These are phyloP conservation scores for Sisor rabdophorus DNA, from an alignment of 2,113 vertebrate species.

Conservation along the genomic window DNA sequence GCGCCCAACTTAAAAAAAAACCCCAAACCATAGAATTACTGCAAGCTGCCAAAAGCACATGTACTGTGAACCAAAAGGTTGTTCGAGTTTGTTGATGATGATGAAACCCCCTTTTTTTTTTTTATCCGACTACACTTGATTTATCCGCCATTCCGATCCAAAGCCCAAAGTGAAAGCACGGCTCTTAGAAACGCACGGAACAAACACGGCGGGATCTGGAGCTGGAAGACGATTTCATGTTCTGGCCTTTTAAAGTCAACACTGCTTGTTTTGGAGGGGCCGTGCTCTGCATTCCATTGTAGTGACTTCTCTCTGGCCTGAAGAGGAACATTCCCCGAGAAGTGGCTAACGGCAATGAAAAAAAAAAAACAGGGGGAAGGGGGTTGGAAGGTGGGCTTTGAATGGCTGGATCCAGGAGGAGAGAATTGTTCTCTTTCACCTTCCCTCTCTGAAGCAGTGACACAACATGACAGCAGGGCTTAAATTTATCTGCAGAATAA, in stretches of 20 bases:
- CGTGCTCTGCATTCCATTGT: constrained; percentile 68
- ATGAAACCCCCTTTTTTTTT: neutral
- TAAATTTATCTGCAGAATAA: neutral
- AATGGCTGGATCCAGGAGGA: constrained; percentile 25
- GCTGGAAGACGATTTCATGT: constrained; percentile 36
- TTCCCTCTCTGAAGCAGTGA: constrained; percentile 16
- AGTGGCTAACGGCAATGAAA: constrained; percentile 60
- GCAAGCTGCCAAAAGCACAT: neutral
- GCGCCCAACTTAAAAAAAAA: constrained; percentile 35
- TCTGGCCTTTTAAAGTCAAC: constrained; percentile 73
- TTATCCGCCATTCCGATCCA: neutral
- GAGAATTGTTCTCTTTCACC: constrained; percentile 35
- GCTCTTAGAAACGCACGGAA: neutral
- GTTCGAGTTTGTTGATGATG: neutral
- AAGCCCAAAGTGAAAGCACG: constrained; percentile 1
- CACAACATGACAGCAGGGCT: constrained; percentile 18
- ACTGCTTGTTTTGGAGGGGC: constrained; percentile 56
- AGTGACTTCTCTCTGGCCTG: constrained; percentile 68
- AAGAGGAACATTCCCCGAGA: constrained; percentile 63
- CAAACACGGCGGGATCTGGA: neutral
- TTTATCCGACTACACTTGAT: neutral
- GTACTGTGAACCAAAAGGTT: neutral
- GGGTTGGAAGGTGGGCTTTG: constrained; percentile 17
- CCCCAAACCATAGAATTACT: constrained; percentile 18
- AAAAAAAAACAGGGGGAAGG: neutral